Evolutionary conservation across 2,113 vertebrate species (phyloP).

Genomic region (Tachysurus vachellii): DNA sequence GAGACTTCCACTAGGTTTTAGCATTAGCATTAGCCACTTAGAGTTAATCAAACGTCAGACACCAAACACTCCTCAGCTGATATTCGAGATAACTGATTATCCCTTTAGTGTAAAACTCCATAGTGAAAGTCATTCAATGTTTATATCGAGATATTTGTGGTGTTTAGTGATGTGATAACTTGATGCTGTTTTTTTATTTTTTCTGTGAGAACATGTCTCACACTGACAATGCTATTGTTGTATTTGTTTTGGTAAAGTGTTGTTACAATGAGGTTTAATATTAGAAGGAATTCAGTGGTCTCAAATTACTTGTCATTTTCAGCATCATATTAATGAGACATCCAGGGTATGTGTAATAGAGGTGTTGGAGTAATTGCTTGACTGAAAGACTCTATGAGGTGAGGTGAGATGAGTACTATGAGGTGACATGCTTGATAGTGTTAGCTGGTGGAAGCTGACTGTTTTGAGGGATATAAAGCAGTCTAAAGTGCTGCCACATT

Average conservation of each 20-base stretch:
- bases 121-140: neutral
- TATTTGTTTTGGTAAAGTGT: neutral
- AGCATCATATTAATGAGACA: neutral
- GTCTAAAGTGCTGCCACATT: neutral
- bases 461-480: neutral
- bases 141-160: neutral
- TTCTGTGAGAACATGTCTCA: neutral
- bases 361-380: neutral
- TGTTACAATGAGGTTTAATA: neutral
- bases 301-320: neutral
- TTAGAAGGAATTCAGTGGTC: neutral
- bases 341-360: neutral
- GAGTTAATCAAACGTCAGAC: neutral
- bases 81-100: neutral
- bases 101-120: neutral
- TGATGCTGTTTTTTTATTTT: neutral
- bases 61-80: neutral
- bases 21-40: neutral
- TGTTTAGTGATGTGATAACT: neutral
- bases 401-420: no score
- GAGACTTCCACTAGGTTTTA: neutral
- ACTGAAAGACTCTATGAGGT: neutral
- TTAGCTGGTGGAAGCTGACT: neutral
- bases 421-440: neutral
- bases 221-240: neutral